Percentiles rank a stretch among this genome's conserved stretches.
These are phyloP conservation scores for Verasper variegatus DNA, from an alignment of 2,113 vertebrate species.

Conservation along the genomic window DNA sequence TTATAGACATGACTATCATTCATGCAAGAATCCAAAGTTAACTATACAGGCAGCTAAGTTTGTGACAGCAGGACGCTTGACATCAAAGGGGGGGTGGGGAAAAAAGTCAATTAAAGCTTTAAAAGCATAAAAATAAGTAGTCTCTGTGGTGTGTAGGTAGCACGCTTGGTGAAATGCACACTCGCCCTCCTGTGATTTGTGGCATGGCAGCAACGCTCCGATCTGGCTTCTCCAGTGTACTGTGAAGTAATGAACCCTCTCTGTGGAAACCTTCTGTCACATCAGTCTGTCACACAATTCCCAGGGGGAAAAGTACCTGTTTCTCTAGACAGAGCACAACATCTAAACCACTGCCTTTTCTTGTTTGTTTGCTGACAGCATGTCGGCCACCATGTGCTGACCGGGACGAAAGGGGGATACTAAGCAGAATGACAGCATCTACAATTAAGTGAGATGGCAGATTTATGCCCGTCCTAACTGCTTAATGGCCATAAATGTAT, in stretches of 20 bases:
- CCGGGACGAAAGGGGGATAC: constrained; percentile 89
- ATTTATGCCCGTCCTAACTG: neutral
- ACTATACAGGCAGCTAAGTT: constrained; percentile 60
- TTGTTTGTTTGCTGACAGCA: constrained; percentile 81
- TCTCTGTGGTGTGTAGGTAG: constrained; percentile 57
- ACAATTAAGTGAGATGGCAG: constrained; percentile 79
- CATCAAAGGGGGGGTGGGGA: constrained; percentile 32
- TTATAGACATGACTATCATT: constrained; percentile 49
- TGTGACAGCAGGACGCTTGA: constrained; percentile 50
- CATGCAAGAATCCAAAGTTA: constrained; percentile 63
- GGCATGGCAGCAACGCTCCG: constrained; percentile 19
- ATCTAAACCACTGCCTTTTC: constrained; percentile 5
- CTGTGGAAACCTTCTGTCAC: constrained; percentile 39
- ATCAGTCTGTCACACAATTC: constrained; percentile 50
- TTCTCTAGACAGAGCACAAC: constrained; percentile 20
- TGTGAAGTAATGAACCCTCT: constrained; percentile 62
- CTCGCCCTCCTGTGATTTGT: constrained; percentile 61
- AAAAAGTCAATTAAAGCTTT: constrained; percentile 73
- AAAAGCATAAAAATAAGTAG: constrained; percentile 61
- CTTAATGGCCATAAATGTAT: neutral
- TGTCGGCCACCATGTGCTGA: constrained; percentile 89
- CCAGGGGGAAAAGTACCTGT: constrained; percentile 27
- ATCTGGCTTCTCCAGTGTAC: constrained; percentile 43
- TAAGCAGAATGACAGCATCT: constrained; percentile 82
- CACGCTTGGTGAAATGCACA: constrained; percentile 52